phyloP scores from a whole-genome alignment of 2,888 invertebrate genomes.

The Phortica magna region DNA sequence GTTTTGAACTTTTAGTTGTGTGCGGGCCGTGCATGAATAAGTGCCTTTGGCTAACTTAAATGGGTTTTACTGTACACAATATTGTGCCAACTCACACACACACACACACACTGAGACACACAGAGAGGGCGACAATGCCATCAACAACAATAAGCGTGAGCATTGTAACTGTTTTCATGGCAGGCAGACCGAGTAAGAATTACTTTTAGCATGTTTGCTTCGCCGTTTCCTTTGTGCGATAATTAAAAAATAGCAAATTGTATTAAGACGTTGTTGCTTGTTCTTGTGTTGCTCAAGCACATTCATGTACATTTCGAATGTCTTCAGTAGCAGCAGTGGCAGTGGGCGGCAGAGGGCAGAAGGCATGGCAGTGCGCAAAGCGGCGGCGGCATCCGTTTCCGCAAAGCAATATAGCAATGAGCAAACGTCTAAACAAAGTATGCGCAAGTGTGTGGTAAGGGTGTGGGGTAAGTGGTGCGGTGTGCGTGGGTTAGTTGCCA shows the following conservation, averaged over 20 bases:
- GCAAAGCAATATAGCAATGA: not conserved
- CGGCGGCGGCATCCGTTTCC: not conserved
- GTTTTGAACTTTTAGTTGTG: not conserved
- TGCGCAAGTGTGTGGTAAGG: not conserved
- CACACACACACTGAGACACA: not conserved
- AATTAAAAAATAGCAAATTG: conserved; percentile 73
- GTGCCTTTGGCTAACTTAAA: not conserved
- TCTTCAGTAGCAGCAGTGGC: not conserved
- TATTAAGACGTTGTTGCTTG: conserved; percentile 56
- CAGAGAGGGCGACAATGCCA: not conserved
- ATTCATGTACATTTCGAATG: not conserved
- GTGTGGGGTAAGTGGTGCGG: not conserved
- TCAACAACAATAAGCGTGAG: not conserved
- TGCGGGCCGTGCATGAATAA: not conserved
- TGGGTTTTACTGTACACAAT: not conserved
- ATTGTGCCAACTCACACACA: not conserved
- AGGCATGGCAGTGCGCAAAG: not conserved
- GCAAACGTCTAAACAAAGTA: too few species aligned
- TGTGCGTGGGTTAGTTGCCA: too few species aligned
- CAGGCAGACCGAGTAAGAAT: conserved; percentile 15
- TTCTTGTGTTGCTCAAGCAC: not conserved
- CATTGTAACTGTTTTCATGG: not conserved
- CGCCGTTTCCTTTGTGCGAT: conserved; percentile 42
- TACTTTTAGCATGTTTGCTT: conserved; percentile 13
- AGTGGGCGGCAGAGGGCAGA: too few species aligned